Evolutionary conservation across 2,888 invertebrate species (phyloP).

Genomic region (Cremastinae sp.): DNA sequence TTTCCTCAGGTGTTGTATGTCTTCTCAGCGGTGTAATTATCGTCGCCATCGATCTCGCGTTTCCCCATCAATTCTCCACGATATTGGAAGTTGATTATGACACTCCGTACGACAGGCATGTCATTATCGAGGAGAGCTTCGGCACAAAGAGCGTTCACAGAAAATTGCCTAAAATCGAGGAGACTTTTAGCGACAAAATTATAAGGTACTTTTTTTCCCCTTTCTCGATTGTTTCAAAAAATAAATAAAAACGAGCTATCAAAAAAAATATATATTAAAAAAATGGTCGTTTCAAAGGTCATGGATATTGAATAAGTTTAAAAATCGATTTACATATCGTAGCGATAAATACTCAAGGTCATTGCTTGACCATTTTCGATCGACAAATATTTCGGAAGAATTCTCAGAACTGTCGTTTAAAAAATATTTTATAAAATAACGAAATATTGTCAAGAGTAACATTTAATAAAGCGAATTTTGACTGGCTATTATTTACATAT

Average conservation of each 20-base stretch:
- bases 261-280: not conserved
- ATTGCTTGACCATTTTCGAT: not conserved
- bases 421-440: no score
- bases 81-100: constrained; percentile 96
- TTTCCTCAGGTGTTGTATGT: no score
- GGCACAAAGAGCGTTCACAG: constrained; percentile 81
- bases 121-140: constrained; percentile 93
- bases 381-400: no score
- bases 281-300: not conserved
- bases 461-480: no score
- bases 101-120: constrained; percentile 95
- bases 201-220: constrained; percentile 69
- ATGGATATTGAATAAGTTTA: not conserved
- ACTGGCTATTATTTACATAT: no score
- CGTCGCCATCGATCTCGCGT: constrained; percentile 91
- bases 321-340: not conserved
- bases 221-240: not conserved
- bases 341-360: not conserved
- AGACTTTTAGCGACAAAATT: constrained; percentile 75
- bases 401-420: not conserved
- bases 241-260: not conserved
- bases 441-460: no score
- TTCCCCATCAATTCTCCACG: constrained; percentile 95
- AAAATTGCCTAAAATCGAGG: constrained; percentile 75
- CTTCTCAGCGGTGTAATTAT: constrained; percentile 81